Evolutionary conservation across 2,113 vertebrate genomes (phyloP), one percentile per base, ranked within the genome.

Genomic region (Desmodus rotundus): DNA sequence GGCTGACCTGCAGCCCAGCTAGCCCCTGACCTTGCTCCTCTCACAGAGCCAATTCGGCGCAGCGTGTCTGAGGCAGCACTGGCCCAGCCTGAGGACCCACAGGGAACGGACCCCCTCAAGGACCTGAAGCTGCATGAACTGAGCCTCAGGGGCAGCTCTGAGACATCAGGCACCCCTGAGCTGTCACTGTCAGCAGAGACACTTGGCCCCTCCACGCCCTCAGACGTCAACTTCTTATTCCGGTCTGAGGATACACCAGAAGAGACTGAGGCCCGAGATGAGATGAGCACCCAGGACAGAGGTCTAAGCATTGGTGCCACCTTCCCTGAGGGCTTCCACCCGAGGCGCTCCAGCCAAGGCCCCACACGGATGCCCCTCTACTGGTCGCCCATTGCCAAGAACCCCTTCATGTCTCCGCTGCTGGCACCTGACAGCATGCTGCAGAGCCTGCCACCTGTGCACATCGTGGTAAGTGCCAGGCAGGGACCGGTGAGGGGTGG

Each of bases 391-490:
- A 98, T 99, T 73, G 98, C 98, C 92, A 98, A 98, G 95, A 99
- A 99, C 96, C 99, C 99, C 36, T 99, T 98, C 98, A 99, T 99
- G 98, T 99, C 99, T 0, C 99, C 99, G 0, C 98, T 99, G 76
- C 98, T 99, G 98, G 99, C 99, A 8, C 99, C 99, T 0, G 99
- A 99, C 95, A 98, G 88, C 97, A 99, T 99, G 99, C 98, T 99
- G 67, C 98, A 95, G 95, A 98, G 98, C 5, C 98, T 99, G 38
- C 98, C 98, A 0, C 98, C 98, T 0, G 45, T 98, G 31, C 98
- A 98, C 91, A 97, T 98, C 0, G 98, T 98, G 98, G 98, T 98
- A 87, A 98, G 98, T 33, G 4, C 24, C 17, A 3, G 24, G 2
- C 0, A 0, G 52, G 52, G 41, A 11, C 11, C 6, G 0, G 50